These are phyloP conservation scores for Philopotamus ludificatus DNA, from an alignment of 1,140 invertebrate species.

Conservation along the genomic window DNA sequence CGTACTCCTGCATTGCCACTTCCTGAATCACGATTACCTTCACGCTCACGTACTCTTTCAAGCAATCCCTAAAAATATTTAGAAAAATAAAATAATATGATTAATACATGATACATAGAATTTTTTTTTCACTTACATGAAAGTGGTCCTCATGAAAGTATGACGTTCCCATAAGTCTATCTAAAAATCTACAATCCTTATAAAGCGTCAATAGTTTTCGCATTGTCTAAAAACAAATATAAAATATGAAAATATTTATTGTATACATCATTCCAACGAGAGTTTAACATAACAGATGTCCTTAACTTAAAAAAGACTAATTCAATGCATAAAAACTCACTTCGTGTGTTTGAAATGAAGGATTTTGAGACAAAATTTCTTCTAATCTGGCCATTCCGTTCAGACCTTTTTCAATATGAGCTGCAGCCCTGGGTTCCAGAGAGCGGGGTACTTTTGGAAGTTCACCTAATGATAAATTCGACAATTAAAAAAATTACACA, in stretches of 20 bases:
- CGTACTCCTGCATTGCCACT: slow-evolving; percentile 45
- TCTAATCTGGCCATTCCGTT: slow-evolving; percentile 72
- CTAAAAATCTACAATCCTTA: slow-evolving; percentile 82
- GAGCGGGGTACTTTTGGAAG: slow-evolving; percentile 51
- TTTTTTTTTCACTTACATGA: slow-evolving; percentile 47
- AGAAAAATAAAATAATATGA: no score
- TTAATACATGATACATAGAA: not conserved
- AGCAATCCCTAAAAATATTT: slow-evolving; percentile 46
- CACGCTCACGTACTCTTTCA: slow-evolving; percentile 53
- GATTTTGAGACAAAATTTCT: slow-evolving; percentile 73
- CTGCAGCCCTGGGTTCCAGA: slow-evolving; percentile 64
- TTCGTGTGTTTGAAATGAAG: slow-evolving; percentile 68
- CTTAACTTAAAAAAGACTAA: no score
- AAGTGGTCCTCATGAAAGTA: slow-evolving; percentile 83
- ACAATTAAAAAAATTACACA: not conserved
- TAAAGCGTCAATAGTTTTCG: slow-evolving; percentile 77
- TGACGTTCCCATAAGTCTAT: slow-evolving; percentile 78
- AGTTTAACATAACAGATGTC: not conserved
- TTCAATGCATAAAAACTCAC: slow-evolving; percentile 46
- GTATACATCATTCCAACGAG: slow-evolving; percentile 15
- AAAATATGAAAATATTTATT: slow-evolving; percentile 12
- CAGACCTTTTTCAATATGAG: slow-evolving; percentile 72
- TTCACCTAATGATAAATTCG: slow-evolving; percentile 42
- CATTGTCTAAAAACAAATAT: slow-evolving; percentile 59
- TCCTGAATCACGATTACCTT: slow-evolving; percentile 27